Evolutionary conservation across 2,113 vertebrate genomes (phyloP).

Genomic region (Poeciliopsis prolifica): DNA sequence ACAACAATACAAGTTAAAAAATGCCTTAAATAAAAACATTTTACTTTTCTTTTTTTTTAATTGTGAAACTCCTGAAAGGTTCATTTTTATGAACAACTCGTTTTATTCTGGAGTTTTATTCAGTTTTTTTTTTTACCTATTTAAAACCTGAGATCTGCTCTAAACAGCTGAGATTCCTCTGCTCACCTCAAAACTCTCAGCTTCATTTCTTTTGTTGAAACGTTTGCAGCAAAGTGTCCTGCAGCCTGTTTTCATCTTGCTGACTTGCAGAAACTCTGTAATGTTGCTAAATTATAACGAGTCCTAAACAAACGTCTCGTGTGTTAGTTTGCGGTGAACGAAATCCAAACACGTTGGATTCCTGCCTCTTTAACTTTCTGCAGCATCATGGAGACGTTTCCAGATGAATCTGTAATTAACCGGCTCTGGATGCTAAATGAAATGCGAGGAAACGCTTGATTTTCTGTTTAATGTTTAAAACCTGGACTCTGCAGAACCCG

Average conservation of each 20-base stretch:
- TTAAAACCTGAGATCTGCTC: neutral
- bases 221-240: neutral
- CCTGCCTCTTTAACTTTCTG: conserved; percentile 10
- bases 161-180: neutral
- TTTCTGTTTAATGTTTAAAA: neutral
- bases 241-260: neutral
- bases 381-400: neutral
- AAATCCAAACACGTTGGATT: conserved; percentile 34
- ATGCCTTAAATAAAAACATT: no score
- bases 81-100: no score
- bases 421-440: neutral
- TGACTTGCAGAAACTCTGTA: neutral
- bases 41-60: no score
- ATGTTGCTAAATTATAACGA: conserved; percentile 19
- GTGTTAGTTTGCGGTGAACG: conserved; percentile 17
- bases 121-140: no score
- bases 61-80: no score
- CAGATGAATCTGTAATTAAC: conserved; percentile 34
- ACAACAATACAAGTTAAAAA: no score
- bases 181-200: neutral
- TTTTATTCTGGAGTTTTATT: no score
- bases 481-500: conserved; percentile 75
- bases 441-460: neutral
- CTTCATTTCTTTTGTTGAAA: neutral
- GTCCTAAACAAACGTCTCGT: conserved; percentile 17